These are phyloP conservation scores for Eospalax fontanierii DNA, from an alignment of 2,797 vertebrate genomes.

Conservation along the genomic window DNA sequence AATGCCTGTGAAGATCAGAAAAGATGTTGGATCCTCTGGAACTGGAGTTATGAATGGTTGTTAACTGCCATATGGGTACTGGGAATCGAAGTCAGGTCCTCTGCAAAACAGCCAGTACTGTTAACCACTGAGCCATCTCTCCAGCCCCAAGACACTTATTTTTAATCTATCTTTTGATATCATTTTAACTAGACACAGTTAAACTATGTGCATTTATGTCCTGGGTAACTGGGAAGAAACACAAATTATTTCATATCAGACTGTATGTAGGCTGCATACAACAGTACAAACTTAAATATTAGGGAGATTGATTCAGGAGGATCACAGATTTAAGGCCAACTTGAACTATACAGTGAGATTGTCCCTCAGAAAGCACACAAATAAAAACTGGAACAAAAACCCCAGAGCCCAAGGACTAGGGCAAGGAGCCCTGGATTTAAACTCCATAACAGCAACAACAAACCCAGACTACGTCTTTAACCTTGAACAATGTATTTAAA, in stretches of 20 bases:
- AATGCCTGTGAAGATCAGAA: no score
- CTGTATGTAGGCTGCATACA: background rate
- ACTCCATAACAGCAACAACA: background rate
- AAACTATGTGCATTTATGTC: background rate
- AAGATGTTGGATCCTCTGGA: no score
- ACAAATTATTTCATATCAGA: constrained; percentile 24
- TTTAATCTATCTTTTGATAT: background rate
- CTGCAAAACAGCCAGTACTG: background rate
- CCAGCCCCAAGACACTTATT: background rate
- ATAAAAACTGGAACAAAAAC: background rate
- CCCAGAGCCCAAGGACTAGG: background rate
- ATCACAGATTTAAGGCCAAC: background rate
- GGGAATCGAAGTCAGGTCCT: background rate
- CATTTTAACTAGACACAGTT: background rate
- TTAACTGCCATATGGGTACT: no score
- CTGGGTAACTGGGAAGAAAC: constrained; percentile 28
- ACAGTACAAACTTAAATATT: background rate
- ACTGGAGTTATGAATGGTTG: no score
- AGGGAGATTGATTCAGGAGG: background rate
- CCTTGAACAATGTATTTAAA: constrained; percentile 50
- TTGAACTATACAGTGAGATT: no score
- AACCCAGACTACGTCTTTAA: background rate
- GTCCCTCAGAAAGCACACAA: background rate
- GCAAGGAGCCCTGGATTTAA: background rate
- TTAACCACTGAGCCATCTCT: background rate